Conservation (phyloP, 2,888 invertebrate species). For the Platerodrilus igneus region DNA sequence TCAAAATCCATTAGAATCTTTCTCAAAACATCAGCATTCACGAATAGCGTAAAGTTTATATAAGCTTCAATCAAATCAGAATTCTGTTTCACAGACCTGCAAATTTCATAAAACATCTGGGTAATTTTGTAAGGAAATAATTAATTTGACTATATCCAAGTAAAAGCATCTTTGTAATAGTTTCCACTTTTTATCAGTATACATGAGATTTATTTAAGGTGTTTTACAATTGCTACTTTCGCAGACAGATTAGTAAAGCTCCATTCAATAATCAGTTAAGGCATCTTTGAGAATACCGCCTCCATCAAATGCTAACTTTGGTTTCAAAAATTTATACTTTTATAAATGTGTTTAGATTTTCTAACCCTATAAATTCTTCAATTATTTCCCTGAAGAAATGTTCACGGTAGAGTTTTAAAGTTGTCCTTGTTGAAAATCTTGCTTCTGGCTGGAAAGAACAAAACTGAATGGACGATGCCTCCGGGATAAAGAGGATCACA, state of each 20-base stretch:
- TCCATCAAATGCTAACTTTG: constrained; percentile 17
- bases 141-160: too few species aligned
- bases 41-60: not conserved
- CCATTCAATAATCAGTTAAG: constrained; percentile 19
- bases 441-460: too few species aligned
- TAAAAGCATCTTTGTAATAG: constrained; percentile 16
- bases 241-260: constrained; percentile 14
- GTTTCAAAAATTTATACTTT: constrained; percentile 18
- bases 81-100: too few species aligned
- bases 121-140: constrained; percentile 16
- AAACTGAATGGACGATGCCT: too few species aligned
- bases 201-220: constrained; percentile 15
- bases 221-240: constrained; percentile 14
- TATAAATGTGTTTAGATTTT: constrained; percentile 9
- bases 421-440: not conserved
- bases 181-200: constrained; percentile 13
- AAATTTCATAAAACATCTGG: constrained; percentile 9
- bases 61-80: not conserved
- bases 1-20: constrained; percentile 1
- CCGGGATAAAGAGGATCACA: too few species aligned
- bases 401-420: constrained; percentile 3
- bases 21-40: not conserved
- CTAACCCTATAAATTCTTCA: constrained; percentile 4
- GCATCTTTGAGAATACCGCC: constrained; percentile 23
- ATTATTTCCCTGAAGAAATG: constrained; percentile 9